A percentile compares a stretch with the other conserved stretches of the same genome.
These are phyloP conservation scores for Athalia circularis DNA, from an alignment of 2,888 invertebrate species.

Conservation along the genomic window DNA sequence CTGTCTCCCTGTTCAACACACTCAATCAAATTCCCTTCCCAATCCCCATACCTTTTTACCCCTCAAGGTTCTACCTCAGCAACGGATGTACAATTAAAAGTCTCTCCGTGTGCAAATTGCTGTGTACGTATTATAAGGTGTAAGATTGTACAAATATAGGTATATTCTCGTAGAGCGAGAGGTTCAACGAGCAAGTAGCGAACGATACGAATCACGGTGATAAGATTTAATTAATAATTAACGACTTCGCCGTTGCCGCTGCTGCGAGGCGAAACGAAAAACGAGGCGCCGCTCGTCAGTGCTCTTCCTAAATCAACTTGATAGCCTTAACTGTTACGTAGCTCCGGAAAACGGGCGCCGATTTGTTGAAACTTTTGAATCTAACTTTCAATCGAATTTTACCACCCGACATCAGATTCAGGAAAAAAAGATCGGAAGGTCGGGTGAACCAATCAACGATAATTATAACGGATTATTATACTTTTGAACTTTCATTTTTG, in stretches of 20 bases:
- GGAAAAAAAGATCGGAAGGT: neutral
- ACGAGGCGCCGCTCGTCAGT: slow-evolving; percentile 19
- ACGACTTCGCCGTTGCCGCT: neutral
- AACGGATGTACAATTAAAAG: neutral
- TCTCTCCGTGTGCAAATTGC: neutral
- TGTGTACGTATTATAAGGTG: neutral
- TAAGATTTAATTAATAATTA: slow-evolving; percentile 44
- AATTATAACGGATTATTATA: no score
- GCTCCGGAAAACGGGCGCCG: neutral
- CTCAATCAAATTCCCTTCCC: neutral
- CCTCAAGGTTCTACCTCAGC: no score
- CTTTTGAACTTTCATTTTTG: no score
- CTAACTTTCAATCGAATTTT: neutral
- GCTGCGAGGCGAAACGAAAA: neutral
- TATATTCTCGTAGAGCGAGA: neutral
- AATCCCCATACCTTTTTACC: no score
- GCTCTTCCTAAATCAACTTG: slow-evolving; percentile 22
- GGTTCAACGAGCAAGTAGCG: neutral
- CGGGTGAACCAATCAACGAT: no score
- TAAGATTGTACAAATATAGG: neutral
- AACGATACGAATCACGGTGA: slow-evolving; percentile 7
- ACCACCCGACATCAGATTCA: neutral
- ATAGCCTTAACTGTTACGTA: slow-evolving; percentile 17
- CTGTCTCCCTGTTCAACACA: no score
- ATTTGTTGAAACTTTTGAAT: slow-evolving; percentile 22